These are phyloP conservation scores for Pterois miles DNA, from an alignment of 2,797 vertebrate genomes.

Conservation along the genomic window DNA sequence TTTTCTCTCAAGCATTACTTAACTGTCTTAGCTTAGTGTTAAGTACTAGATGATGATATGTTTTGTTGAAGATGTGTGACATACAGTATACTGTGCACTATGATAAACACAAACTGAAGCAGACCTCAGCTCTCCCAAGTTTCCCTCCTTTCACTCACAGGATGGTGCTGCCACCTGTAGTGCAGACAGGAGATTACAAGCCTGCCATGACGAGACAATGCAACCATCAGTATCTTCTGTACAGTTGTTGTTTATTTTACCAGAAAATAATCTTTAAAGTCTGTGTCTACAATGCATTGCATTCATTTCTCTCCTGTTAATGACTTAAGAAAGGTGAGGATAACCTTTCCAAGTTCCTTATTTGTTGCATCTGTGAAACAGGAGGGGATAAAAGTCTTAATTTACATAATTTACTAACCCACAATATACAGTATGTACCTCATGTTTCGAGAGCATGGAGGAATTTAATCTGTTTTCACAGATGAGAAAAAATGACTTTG, in stretches of 20 bases:
- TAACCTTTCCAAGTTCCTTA: background rate
- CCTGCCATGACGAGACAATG: too few relatives aligned
- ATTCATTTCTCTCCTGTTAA: background rate
- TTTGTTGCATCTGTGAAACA: background rate
- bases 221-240: background rate
- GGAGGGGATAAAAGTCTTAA: too few relatives aligned
- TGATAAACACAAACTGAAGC: background rate
- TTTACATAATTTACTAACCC: too few relatives aligned
- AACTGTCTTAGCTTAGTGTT: background rate
- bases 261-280: background rate
- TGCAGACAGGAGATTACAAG: background rate
- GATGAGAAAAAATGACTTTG: too few relatives aligned
- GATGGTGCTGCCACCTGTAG: conserved; percentile 21
- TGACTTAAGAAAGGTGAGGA: background rate
- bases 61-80: background rate
- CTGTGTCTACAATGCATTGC: background rate
- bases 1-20: background rate
- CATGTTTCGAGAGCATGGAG: too few relatives aligned
- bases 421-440: too few relatives aligned
- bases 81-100: too few relatives aligned
- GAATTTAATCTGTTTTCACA: too few relatives aligned
- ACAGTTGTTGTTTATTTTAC: background rate
- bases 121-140: background rate
- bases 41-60: background rate
- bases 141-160: background rate